These are phyloP conservation scores for Notolabrus celidotus DNA, from an alignment of 2,797 vertebrate genomes.

Conservation along the genomic window DNA sequence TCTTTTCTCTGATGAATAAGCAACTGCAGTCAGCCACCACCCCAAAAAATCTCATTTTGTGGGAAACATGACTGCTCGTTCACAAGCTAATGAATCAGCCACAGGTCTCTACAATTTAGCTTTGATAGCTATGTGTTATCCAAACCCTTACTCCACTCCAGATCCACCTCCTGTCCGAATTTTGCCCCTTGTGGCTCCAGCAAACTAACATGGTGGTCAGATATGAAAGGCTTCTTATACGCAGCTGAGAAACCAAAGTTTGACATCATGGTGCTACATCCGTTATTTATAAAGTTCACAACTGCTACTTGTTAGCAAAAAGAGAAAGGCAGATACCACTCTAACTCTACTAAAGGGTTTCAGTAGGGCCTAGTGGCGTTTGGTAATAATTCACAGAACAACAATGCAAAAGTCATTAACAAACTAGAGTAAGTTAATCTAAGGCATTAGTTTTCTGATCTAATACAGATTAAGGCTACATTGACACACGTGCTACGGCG, in stretches of 20 bases:
- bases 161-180: background rate
- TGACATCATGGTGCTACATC: background rate
- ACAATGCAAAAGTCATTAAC: conserved; percentile 1
- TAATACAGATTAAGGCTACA: background rate
- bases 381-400: conserved; percentile 1
- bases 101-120: too few relatives aligned
- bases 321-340: background rate
- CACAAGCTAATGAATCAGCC: background rate
- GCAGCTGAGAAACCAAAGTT: background rate
- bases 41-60: background rate
- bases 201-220: background rate
- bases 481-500: background rate
- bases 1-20: too few relatives aligned
- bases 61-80: too few relatives aligned
- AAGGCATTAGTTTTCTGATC: background rate
- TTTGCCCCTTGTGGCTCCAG: background rate
- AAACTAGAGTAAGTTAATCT: background rate
- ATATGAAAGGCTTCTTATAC: background rate
- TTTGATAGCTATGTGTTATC: too few relatives aligned
- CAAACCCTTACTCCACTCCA: background rate
- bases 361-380: background rate
- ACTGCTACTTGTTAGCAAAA: background rate
- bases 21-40: too few relatives aligned
- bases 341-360: background rate
- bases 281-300: background rate